These are phyloP conservation scores for Tadarida brasiliensis DNA, from an alignment of 2,797 vertebrate species.

Conservation along the genomic window DNA sequence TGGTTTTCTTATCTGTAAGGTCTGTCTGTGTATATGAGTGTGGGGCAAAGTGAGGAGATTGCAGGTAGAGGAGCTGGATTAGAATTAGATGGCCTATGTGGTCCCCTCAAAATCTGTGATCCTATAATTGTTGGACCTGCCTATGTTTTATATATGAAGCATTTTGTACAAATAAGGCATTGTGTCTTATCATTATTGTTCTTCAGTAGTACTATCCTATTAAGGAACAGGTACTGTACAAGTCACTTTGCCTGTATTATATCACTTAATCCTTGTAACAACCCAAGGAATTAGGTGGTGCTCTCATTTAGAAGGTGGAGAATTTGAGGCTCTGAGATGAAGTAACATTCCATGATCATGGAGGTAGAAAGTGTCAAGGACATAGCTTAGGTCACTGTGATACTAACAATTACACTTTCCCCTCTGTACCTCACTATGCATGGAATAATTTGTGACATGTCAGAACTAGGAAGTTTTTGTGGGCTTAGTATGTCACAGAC, in stretches of 20 bases:
- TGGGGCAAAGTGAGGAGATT: background rate
- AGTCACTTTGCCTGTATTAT: background rate
- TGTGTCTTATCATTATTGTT: background rate
- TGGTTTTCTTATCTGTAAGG: constrained; percentile 27
- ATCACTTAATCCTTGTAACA: background rate
- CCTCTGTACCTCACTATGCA: background rate
- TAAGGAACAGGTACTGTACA: background rate
- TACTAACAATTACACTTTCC: background rate
- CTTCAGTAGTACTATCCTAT: background rate
- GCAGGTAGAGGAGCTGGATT: background rate
- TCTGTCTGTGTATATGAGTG: background rate
- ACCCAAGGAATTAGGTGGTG: background rate
- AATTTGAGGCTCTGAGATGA: constrained; percentile 21
- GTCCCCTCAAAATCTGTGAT: background rate
- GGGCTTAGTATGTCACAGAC: background rate
- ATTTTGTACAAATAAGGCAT: background rate
- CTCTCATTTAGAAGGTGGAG: constrained; percentile 35
- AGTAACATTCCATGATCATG: background rate
- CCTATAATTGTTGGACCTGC: background rate
- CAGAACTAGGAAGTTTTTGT: background rate
- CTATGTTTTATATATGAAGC: background rate
- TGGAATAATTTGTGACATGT: background rate
- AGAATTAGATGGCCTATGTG: background rate
- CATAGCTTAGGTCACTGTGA: background rate
- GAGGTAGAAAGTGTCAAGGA: background rate